A percentile compares a stretch with the other conserved stretches of the same genome.
phyloP scores from a whole-genome alignment of 2,113 vertebrate genomes.

The Loxodonta africana region DNA sequence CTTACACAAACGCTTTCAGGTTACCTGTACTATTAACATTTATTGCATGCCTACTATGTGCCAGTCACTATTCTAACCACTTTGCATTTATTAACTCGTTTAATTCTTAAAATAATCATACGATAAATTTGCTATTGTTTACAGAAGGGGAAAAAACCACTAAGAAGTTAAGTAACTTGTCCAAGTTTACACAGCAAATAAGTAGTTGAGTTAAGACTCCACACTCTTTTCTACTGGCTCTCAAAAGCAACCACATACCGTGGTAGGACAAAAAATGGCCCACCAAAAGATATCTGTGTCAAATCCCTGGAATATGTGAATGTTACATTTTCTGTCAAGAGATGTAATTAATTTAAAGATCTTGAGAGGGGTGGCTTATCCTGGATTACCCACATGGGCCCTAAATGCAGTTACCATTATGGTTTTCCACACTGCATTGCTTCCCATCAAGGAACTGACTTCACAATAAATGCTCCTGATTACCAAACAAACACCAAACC shows the following conservation, averaged over 20 bases:
- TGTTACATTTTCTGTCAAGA: neutral
- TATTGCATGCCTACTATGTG: neutral
- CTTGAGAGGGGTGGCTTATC: no score
- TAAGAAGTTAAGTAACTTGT: neutral
- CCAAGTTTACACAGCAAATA: neutral
- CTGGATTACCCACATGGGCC: neutral
- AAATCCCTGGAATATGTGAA: neutral
- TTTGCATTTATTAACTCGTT: neutral
- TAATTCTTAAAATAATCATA: neutral
- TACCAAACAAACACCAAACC: no score
- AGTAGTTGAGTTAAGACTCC: neutral
- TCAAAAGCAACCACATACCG: neutral
- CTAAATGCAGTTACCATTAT: neutral
- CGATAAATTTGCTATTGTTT: neutral
- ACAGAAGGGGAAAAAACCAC: neutral
- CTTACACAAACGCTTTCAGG: neutral
- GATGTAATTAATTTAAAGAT: neutral
- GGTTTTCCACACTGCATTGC: neutral
- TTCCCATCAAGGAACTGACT: neutral
- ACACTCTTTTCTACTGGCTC: neutral
- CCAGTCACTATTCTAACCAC: neutral
- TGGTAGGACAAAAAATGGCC: neutral
- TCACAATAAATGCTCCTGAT: neutral
- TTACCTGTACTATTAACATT: no score
- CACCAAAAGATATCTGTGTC: neutral